phyloP scores from a whole-genome alignment of 2,888 invertebrate species.

The Philonicus albiceps region DNA sequence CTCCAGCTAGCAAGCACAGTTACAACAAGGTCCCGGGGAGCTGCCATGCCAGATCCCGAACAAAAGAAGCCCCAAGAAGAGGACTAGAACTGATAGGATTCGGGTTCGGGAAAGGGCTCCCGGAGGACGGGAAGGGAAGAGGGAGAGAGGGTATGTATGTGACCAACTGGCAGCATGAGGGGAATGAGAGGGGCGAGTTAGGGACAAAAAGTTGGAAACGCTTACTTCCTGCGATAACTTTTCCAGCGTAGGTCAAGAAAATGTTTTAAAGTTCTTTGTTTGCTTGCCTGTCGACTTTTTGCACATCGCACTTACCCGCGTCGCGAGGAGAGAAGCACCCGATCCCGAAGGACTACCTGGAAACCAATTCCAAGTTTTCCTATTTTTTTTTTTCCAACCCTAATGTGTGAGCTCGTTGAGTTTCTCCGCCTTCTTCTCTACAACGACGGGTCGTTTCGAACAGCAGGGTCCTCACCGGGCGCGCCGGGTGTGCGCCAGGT shows the following conservation, averaged over 20 bases:
- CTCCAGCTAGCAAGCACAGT: not conserved
- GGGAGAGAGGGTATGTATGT: not conserved
- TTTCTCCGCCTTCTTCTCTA: not conserved
- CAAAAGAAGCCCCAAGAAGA: slow-evolving; percentile 24
- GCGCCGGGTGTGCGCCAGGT: not conserved
- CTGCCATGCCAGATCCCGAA: slow-evolving; percentile 3
- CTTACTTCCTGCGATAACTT: slow-evolving; percentile 34
- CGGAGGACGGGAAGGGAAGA: no score
- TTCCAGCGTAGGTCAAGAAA: slow-evolving; percentile 32
- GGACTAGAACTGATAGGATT: not conserved
- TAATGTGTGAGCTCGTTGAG: slow-evolving; percentile 26
- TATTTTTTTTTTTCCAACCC: not conserved
- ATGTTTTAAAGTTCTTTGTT: slow-evolving; percentile 40
- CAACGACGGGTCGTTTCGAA: not conserved
- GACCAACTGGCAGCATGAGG: not conserved
- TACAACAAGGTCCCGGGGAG: not conserved
- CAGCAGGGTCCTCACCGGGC: not conserved
- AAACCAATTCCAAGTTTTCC: slow-evolving; percentile 37
- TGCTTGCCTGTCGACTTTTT: slow-evolving; percentile 24
- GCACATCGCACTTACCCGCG: not conserved
- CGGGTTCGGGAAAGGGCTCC: not conserved
- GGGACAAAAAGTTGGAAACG: slow-evolving; percentile 23
- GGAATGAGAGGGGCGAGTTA: not conserved
- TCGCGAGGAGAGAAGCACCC: not conserved
- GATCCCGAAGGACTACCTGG: slow-evolving; percentile 18